Base-by-base conservation (phyloP, 1,140 invertebrate genomes). In the Rhagoletis pomonella region DNA sequence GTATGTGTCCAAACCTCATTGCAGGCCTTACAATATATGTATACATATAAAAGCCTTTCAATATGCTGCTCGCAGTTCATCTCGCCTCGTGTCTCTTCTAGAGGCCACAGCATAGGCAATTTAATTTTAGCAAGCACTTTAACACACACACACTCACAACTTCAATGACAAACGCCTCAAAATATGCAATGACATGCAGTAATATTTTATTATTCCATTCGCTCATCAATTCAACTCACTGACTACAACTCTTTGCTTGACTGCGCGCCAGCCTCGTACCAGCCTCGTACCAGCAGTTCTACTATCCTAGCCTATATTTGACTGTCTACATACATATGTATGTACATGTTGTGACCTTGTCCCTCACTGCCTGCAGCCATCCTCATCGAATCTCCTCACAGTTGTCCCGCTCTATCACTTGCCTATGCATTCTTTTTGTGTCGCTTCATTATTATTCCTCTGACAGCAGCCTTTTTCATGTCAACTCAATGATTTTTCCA, bases 181-280 rank as follows among this genome's bases (percentile, higher is more conserved):
- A 77, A 77, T 77, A 77, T 77, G 47, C 73, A 77, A 77, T 50
- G 73, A 29, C 73, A 55, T 55, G 50, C 73, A 77, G 73, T 77
- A 77, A 77, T 77, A 77, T 77, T 77, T 77, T 77, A 77, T 77
- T 77, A 77, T 77, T 55, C 47, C 47, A 77, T 50, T 77, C 73
- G 47, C 73, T 77, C 73, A 77, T 77, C 73, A 55, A 77, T 55
- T 77, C 44, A 77, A 55, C 47, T 77, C 4, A 50, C 12, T 55
- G 73, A 14, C 4, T n/a, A 14, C 60, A 29, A 29, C 50, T 55
- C 50, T 4, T 42, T 69, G 65, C 65, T 42, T 69, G 39, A 42
- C 2, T 69, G 65, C 65, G 42, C 42, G 65, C 65, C 29, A 39
- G 65, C 65, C 39, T 65, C n/a, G 59, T 60, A 60, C 65, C 29